These are phyloP conservation scores for Hylyphantes graminicola DNA, from an alignment of 1,140 invertebrate species.

Conservation along the genomic window DNA sequence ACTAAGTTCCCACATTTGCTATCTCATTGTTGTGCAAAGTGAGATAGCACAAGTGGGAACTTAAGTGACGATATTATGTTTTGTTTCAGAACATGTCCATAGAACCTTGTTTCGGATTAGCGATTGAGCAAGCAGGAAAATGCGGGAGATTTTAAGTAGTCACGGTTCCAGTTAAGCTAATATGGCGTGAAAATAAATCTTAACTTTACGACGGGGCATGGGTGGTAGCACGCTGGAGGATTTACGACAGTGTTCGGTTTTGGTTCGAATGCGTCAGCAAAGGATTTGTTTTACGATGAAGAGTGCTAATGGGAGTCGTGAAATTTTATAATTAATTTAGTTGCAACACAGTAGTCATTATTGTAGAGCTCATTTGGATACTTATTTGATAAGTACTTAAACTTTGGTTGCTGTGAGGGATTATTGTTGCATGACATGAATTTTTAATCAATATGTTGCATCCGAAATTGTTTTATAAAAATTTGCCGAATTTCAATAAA, in stretches of 20 bases:
- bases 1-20: no score
- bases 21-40: no score
- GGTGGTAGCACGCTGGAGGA: background rate
- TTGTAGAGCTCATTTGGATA: no score
- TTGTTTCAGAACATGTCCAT: no score
- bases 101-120: no score
- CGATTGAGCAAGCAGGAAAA: no score
- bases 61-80: no score
- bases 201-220: slow-evolving; percentile 31
- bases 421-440: background rate
- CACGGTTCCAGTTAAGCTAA: slow-evolving; percentile 1
- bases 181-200: slow-evolving; percentile 44
- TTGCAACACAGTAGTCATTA: background rate
- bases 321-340: slow-evolving; percentile 15
- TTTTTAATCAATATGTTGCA: background rate
- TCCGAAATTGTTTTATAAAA: background rate
- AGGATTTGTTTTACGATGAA: slow-evolving; percentile 31
- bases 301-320: slow-evolving; percentile 15
- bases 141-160: no score
- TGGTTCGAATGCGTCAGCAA: no score
- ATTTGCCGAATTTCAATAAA: background rate
- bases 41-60: no score
- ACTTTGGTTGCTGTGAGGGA: background rate
- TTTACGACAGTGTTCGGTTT: background rate
- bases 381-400: background rate